A percentile compares a stretch with the other conserved stretches of the same genome.
These are phyloP conservation scores for Campylorhamphus procurvoides DNA, from an alignment of 2,113 vertebrate genomes.

Conservation along the genomic window DNA sequence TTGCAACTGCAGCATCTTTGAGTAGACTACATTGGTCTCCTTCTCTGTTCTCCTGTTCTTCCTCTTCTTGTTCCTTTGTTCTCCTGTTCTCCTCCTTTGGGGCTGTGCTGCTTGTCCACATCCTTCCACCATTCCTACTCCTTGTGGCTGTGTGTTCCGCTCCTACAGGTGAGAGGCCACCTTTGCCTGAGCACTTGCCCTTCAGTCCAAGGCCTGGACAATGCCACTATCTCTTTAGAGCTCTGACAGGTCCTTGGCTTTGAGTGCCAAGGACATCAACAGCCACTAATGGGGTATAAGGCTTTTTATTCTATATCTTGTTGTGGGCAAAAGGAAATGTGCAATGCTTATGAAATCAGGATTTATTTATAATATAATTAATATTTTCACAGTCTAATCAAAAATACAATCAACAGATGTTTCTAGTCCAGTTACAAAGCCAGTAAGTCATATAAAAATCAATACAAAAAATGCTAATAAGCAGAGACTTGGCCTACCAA, in stretches of 20 bases:
- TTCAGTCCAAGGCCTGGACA: background rate
- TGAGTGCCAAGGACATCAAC: background rate
- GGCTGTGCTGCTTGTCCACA: background rate
- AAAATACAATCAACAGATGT: background rate
- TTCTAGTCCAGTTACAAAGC: background rate
- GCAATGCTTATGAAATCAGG: background rate
- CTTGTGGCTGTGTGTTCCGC: background rate
- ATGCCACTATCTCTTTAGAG: background rate
- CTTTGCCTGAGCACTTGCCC: background rate
- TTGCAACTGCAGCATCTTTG: background rate
- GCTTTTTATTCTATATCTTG: background rate
- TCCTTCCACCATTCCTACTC: background rate
- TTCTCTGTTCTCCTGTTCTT: background rate
- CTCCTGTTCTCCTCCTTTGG: background rate
- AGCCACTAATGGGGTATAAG: background rate
- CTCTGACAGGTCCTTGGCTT: background rate
- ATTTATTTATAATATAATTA: background rate
- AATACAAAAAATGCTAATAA: background rate
- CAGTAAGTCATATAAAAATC: background rate
- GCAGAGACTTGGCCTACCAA: accelerated
- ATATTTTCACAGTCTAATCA: background rate
- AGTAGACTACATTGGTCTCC: background rate
- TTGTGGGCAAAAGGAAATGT: background rate
- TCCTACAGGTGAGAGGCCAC: background rate
- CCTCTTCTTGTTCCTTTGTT: no score